Evolutionary conservation across 2,113 vertebrate genomes (phyloP).

Genomic region (Phyllostomus discolor): DNA sequence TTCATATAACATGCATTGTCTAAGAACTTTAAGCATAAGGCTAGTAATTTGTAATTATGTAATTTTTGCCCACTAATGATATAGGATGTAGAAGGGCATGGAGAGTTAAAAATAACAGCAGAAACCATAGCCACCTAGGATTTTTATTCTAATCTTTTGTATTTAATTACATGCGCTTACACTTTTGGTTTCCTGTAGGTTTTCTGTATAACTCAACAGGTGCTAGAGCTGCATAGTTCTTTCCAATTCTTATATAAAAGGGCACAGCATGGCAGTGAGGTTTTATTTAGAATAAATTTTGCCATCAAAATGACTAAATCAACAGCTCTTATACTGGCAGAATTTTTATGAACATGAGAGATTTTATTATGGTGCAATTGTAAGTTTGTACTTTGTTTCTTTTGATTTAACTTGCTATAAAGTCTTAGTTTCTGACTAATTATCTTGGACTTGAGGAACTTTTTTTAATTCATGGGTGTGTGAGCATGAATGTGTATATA

Average conservation of each 20-base stretch:
- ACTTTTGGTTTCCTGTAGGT: constrained; percentile 27
- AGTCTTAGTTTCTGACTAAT: background rate
- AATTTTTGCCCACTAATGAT: constrained; percentile 19
- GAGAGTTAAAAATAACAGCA: constrained; percentile 30
- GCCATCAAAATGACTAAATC: constrained; percentile 37
- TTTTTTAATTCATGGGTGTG: background rate
- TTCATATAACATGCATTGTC: background rate
- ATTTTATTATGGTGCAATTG: background rate
- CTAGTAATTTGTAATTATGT: constrained; percentile 7
- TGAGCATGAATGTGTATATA: background rate
- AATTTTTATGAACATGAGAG: background rate
- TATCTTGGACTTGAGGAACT: background rate
- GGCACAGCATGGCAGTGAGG: background rate
- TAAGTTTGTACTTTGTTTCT: constrained; percentile 1
- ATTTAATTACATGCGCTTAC: constrained; percentile 26
- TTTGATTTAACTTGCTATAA: background rate
- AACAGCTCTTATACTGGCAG: background rate
- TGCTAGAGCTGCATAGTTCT: background rate
- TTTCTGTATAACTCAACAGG: constrained; percentile 46
- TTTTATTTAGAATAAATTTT: constrained; percentile 48
- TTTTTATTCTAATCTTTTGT: constrained; percentile 44
- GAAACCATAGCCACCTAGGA: background rate
- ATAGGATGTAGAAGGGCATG: background rate
- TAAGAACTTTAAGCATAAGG: background rate
- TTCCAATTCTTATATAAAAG: background rate